phyloP scores from a whole-genome alignment of 2,888 invertebrate genomes.

The Macropis europaea region DNA sequence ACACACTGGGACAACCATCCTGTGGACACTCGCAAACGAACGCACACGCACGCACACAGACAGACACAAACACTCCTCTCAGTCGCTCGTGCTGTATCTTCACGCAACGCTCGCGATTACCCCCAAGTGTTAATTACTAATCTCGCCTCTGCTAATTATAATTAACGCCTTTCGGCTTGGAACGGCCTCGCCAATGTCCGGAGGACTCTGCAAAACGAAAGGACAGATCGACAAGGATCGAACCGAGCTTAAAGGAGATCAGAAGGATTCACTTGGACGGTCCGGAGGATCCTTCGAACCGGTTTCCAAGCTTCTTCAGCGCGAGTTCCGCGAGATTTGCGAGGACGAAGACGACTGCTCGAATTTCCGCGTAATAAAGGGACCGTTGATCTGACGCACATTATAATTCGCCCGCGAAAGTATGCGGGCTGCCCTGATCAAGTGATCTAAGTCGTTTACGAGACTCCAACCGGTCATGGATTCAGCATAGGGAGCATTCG shows the following conservation, averaged over 20 bases:
- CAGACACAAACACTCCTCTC: not conserved
- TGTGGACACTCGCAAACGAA: slow-evolving; percentile 2
- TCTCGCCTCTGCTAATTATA: slow-evolving; percentile 78
- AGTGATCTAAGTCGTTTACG: slow-evolving; percentile 20
- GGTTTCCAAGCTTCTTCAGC: slow-evolving; percentile 32
- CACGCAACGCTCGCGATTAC: slow-evolving; percentile 69
- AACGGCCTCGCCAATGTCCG: slow-evolving; percentile 45
- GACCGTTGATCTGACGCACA: slow-evolving; percentile 27
- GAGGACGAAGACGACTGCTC: slow-evolving; percentile 22
- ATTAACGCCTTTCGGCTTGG: slow-evolving; percentile 75
- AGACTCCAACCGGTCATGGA: slow-evolving; percentile 3
- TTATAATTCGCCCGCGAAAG: slow-evolving; percentile 24
- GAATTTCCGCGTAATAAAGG: slow-evolving; percentile 46
- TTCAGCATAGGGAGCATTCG: too few relatives aligned
- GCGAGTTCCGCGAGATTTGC: slow-evolving; percentile 31
- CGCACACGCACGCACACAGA: slow-evolving; percentile 26
- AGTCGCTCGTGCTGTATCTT: slow-evolving; percentile 46
- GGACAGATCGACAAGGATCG: slow-evolving; percentile 59
- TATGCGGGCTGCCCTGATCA: slow-evolving; percentile 9
- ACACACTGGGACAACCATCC: slow-evolving; percentile 34
- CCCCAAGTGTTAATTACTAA: slow-evolving; percentile 79
- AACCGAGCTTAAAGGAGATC: slow-evolving; percentile 48
- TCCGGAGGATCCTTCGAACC: slow-evolving; percentile 22
- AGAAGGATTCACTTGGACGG: slow-evolving; percentile 6
- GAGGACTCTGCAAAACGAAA: slow-evolving; percentile 59